Evolutionary conservation across 1,140 invertebrate species (phyloP).

Genomic region (Doryteuthis pealeii): DNA sequence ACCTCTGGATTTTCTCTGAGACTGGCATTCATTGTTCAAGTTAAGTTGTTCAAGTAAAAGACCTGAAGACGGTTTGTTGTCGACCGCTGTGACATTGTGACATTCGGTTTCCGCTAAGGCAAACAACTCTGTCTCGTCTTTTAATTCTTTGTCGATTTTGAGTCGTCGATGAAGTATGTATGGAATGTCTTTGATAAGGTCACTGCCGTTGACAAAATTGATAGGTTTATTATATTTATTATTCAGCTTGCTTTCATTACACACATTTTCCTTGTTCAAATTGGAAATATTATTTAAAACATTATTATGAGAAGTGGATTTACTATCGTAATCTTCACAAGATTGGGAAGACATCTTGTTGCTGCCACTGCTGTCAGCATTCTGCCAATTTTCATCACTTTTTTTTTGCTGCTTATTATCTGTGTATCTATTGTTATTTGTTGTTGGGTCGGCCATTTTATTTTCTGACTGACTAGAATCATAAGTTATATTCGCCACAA

Average conservation of each 20-base stretch:
- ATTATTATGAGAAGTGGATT: background rate
- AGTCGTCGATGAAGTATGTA: slow-evolving; percentile 58
- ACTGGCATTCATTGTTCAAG: background rate
- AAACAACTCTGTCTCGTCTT: slow-evolving; percentile 37
- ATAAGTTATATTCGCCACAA: too few relatives aligned
- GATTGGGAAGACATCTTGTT: background rate
- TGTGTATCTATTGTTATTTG: background rate
- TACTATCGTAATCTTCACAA: background rate
- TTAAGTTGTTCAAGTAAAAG: background rate
- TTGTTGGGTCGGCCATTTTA: background rate
- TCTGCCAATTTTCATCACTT: background rate
- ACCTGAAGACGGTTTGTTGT: background rate
- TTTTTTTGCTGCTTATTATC: background rate
- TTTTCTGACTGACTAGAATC: background rate
- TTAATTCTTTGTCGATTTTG: slow-evolving; percentile 34
- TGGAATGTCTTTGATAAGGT: slow-evolving; percentile 60
- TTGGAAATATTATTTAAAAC: background rate
- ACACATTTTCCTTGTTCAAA: background rate
- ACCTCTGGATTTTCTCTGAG: slow-evolving; percentile 10
- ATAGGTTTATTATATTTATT: slow-evolving; percentile 26
- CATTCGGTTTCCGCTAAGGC: background rate
- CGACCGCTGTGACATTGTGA: background rate
- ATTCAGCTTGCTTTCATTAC: background rate
- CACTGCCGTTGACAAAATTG: slow-evolving; percentile 26
- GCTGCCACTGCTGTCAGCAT: background rate